Conservation (phyloP, 2,888 invertebrate genomes). For the Cantharis rufa region DNA sequence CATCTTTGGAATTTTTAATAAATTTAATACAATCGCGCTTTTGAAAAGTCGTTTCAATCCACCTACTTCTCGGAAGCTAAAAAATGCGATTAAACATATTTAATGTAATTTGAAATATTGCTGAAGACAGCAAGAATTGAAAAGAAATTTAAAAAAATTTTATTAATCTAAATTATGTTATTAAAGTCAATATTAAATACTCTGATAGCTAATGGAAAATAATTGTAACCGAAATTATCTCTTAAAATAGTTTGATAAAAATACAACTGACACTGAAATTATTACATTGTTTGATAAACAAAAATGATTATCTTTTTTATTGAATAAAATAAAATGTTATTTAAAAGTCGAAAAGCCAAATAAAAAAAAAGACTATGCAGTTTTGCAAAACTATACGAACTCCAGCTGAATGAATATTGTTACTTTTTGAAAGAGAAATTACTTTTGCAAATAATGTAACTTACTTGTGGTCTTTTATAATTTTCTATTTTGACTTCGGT, state of each 20-base stretch:
- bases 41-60: background rate
- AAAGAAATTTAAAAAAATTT: no score
- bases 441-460: background rate
- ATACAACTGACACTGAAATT: background rate
- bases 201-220: background rate
- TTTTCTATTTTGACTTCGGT: background rate
- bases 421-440: no score
- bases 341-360: no score
- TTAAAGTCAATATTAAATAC: background rate
- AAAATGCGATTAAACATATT: background rate
- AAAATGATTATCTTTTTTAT: background rate
- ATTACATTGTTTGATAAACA: background rate
- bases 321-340: background rate
- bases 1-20: background rate
- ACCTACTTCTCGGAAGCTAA: background rate
- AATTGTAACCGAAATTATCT: background rate
- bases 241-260: background rate
- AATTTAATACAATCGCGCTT: background rate
- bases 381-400: no score
- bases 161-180: background rate
- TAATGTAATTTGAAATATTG: no score
- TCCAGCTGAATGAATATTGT: no score
- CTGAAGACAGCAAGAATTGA: no score
- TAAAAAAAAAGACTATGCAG: no score
- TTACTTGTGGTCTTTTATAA: background rate